phyloP scores from a whole-genome alignment of 2,888 invertebrate genomes.

The Sturmia bella region DNA sequence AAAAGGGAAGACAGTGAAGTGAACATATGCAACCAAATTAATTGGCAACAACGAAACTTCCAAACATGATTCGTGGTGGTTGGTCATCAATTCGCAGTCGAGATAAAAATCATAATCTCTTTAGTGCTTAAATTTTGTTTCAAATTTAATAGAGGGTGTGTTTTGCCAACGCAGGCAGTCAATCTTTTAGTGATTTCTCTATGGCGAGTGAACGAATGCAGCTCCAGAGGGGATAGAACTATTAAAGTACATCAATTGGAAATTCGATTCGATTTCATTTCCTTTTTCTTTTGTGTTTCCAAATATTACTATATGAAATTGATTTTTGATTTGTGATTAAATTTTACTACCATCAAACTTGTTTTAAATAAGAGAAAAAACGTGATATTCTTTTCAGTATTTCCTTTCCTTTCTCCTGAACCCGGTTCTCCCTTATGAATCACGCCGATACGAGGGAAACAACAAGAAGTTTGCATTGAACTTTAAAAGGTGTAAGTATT shows the following conservation, averaged over 20 bases:
- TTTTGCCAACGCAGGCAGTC: constrained; percentile 10
- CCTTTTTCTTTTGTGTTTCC: background rate
- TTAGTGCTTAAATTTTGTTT: constrained; percentile 13
- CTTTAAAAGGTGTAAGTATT: constrained; percentile 8
- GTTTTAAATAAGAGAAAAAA: constrained; percentile 22
- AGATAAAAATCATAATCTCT: constrained; percentile 60
- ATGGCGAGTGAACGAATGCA: constrained; percentile 3
- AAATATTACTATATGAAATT: constrained; percentile 78
- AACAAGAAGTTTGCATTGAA: constrained; percentile 43
- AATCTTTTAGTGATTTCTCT: constrained; percentile 43
- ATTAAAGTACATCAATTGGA: constrained; percentile 69
- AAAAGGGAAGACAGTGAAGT: background rate
- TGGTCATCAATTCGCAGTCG: constrained; percentile 32
- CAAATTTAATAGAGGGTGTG: constrained; percentile 20
- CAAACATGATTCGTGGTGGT: background rate
- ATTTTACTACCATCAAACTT: constrained; percentile 74
- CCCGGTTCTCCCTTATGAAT: background rate
- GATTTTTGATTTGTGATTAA: constrained; percentile 82
- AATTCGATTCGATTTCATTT: constrained; percentile 70
- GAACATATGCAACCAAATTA: background rate
- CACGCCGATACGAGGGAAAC: background rate
- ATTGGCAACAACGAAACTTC: constrained; percentile 5
- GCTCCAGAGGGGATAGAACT: constrained; percentile 42
- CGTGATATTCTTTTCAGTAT: constrained; percentile 25
- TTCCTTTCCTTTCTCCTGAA: background rate